phyloP scores from a whole-genome alignment of 2,888 invertebrate species.

The Platypus cylindrus region DNA sequence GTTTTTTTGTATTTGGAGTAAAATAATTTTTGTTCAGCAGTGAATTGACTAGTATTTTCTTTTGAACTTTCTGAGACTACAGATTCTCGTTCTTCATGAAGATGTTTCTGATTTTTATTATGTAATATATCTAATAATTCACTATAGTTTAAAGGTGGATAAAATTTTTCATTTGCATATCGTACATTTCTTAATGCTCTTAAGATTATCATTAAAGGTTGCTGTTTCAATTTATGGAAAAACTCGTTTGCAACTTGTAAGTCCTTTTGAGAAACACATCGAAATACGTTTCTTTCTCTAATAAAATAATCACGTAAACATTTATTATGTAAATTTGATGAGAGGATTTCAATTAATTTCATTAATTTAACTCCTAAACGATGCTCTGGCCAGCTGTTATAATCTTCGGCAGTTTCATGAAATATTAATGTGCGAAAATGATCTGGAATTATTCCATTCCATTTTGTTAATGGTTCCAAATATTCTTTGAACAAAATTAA shows the following conservation, averaged over 20 bases:
- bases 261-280: conserved; percentile 51
- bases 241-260: conserved; percentile 52
- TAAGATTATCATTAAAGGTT: conserved; percentile 58
- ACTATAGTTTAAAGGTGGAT: conserved; percentile 21
- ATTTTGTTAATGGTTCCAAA: conserved; percentile 50
- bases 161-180: conserved; percentile 33
- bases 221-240: conserved; percentile 54
- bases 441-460: conserved; percentile 52
- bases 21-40: conserved; percentile 13
- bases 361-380: conserved; percentile 55
- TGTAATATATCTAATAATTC: conserved; percentile 23
- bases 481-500: conserved; percentile 60
- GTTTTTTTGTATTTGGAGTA: conserved; percentile 15
- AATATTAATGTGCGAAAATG: conserved; percentile 64
- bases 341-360: conserved; percentile 49
- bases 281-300: conserved; percentile 54
- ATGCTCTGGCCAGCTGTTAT: conserved; percentile 60
- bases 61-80: not conserved
- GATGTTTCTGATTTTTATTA: conserved; percentile 1
- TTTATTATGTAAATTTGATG: conserved; percentile 46
- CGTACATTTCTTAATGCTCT: conserved; percentile 56
- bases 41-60: conserved; percentile 8
- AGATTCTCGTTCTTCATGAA: not conserved
- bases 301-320: conserved; percentile 63
- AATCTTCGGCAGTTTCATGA: conserved; percentile 63